Base-by-base conservation (phyloP, 2,888 invertebrate genomes). In the Nymphalis polychloros region DNA sequence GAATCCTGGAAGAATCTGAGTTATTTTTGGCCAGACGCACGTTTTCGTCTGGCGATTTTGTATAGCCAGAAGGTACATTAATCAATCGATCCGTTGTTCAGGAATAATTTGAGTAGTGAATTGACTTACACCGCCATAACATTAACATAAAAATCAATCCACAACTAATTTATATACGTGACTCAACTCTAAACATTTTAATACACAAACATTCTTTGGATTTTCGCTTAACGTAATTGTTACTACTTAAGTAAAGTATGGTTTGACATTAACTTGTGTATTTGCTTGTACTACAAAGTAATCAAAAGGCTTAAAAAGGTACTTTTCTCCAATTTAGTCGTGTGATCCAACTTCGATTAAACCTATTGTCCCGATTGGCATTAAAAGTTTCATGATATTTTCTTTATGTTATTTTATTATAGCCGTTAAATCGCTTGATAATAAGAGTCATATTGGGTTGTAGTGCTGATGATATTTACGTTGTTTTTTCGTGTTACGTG, bases 171-270 rank as follows among this genome's bases (percentile, higher is more conserved):
- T 81, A 77, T 60, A 50, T 67, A 69, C 84, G 84, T 85, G 87
- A 85, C 84, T 84, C 81, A 84, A 86, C 81, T 82, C 85, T 78
- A 85, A 86, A 88, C 84, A 86, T 83, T 81, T 80, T 80, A 81
- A 17, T 53, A 53, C 20, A 64, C 81, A 20, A 35, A 46, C 20
- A 65, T 50, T 65, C 85, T 85, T 41, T 41, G 8, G 19, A 57
- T 41, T 57, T 19, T 10, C 19, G 19, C 19, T 41, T 13, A 57
- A 57, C 19, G 8, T 27, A 53, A 16, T 41, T 41, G 19, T 41
- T 35, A 57, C 35, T 19, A 57, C 57, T 13, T 8, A 41, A 83
- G 81, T 81, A 67, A 63, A 71, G 79, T 83, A 82, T 82, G 77
- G 77, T 81, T 84, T 81, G 78, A 76, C 72, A 73, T 78, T 79